Conservation (phyloP, 2,113 vertebrate genomes). For the Chaetura pelagica region DNA sequence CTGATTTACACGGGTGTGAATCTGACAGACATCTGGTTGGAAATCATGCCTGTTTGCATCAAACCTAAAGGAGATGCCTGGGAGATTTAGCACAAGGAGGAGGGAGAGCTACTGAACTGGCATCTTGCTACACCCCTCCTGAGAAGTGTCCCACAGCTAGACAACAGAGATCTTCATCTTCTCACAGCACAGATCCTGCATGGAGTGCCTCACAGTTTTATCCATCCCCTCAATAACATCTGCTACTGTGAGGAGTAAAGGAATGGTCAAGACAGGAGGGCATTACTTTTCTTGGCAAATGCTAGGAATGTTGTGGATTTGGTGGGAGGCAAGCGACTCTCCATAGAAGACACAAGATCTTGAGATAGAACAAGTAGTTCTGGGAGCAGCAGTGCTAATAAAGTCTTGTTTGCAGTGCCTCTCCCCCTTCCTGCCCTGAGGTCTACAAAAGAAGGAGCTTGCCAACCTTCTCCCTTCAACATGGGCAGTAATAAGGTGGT, state of each 20-base stretch:
- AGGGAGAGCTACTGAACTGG: conserved; percentile 35
- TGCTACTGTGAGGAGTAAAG: background rate
- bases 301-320: background rate
- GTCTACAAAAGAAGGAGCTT: background rate
- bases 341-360: background rate
- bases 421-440: background rate
- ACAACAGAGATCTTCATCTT: background rate
- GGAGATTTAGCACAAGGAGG: background rate
- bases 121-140: background rate
- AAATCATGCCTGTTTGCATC: background rate
- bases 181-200: background rate
- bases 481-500: background rate
- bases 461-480: background rate
- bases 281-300: background rate
- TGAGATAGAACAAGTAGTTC: conserved; percentile 20
- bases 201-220: background rate
- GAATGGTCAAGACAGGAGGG: background rate
- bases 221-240: background rate
- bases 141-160: background rate
- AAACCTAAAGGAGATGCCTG: background rate
- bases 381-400: background rate
- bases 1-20: background rate
- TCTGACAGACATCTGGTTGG: background rate
- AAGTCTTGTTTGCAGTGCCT: background rate
- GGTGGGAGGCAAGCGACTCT: background rate